Percentiles rank a stretch among this genome's conserved stretches.
phyloP scores from a whole-genome alignment of 2,113 vertebrate genomes.

The Carassius auratus region DNA sequence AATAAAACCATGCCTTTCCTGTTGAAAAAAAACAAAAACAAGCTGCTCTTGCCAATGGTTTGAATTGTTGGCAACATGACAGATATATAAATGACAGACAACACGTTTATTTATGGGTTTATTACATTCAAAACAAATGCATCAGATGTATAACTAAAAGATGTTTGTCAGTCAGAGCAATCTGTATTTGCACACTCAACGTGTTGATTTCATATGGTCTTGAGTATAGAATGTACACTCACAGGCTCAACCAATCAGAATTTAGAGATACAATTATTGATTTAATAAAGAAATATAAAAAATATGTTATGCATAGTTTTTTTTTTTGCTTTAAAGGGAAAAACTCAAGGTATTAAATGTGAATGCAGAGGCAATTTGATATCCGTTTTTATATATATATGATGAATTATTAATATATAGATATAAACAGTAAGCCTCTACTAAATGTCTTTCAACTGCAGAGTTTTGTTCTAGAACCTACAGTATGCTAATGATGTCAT shows the following conservation, averaged over 20 bases:
- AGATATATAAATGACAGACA: neutral
- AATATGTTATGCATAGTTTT: neutral
- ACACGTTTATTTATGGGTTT: neutral
- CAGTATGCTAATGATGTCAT: conserved; percentile 5
- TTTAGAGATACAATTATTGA: neutral
- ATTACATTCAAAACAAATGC: conserved; percentile 6
- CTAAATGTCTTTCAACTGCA: neutral
- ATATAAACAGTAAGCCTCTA: neutral
- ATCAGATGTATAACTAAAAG: neutral
- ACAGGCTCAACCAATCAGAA: neutral
- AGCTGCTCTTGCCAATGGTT: neutral
- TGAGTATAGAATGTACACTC: neutral
- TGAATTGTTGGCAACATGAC: conserved; percentile 15
- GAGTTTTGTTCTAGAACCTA: neutral
- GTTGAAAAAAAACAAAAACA: conserved; percentile 36
- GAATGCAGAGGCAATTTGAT: neutral
- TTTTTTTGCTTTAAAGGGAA: neutral
- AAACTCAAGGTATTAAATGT: neutral
- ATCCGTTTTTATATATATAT: neutral
- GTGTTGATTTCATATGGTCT: neutral
- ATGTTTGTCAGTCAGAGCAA: neutral
- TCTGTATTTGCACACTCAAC: neutral
- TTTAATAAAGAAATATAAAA: neutral
- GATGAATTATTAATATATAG: neutral
- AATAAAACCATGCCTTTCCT: conserved; percentile 43